Percentiles rank a stretch among this genome's conserved stretches.
These are phyloP conservation scores for Caenorhabditis sp. DNA, from an alignment of 2,888 invertebrate species.

Conservation along the genomic window DNA sequence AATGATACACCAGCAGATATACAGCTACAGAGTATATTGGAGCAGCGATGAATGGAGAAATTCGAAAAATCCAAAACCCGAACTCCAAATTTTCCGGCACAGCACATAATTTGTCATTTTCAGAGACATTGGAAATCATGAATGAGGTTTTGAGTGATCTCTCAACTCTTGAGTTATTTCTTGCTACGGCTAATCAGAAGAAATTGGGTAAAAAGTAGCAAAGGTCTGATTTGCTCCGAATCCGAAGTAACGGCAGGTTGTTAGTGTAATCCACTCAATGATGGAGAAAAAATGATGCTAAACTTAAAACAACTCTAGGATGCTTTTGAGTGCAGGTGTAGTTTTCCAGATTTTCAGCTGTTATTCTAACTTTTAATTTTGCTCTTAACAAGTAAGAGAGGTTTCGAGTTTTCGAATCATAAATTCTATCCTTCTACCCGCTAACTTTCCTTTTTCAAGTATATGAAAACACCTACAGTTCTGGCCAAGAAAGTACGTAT, in stretches of 20 bases:
- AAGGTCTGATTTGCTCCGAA: neutral
- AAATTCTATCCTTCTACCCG: too few species aligned
- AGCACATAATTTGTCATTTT: constrained; percentile 9
- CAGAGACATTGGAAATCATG: constrained; percentile 17
- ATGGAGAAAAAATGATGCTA: neutral
- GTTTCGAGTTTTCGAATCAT: too few species aligned
- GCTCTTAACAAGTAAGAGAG: too few species aligned
- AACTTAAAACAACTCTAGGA: neutral
- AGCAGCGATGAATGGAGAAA: constrained; percentile 36
- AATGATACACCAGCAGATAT: constrained; percentile 39
- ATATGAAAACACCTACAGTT: too few species aligned
- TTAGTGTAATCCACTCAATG: neutral
- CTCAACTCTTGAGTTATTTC: constrained; percentile 1
- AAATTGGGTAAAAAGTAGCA: neutral
- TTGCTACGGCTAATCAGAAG: neutral
- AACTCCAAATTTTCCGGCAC: constrained; percentile 22
- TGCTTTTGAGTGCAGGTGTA: neutral
- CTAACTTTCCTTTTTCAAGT: too few species aligned
- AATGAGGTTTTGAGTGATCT: neutral
- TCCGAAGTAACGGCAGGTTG: neutral
- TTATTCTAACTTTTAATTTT: neutral
- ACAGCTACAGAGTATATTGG: constrained; percentile 32
- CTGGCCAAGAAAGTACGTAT: too few species aligned
- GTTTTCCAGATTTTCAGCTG: neutral
- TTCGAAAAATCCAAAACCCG: constrained; percentile 24